Base-by-base conservation (phyloP, 2,113 vertebrate species). In the Alces alces region DNA sequence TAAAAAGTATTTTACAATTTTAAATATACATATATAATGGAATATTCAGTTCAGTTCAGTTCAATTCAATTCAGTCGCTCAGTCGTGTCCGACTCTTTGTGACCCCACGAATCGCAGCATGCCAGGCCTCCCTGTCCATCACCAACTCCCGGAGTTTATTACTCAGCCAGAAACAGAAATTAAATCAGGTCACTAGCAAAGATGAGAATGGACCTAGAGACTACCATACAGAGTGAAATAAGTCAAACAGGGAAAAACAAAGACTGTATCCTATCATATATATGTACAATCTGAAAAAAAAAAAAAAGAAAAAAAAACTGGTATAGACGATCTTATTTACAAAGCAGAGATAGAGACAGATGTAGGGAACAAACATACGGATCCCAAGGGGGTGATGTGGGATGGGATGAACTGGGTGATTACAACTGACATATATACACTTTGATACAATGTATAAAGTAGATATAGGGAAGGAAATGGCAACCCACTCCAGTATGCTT, bases 1-100 rank as follows among this genome's bases (percentile, higher is more conserved):
- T 98, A 97, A 97, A 97, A 97, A 95, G 50, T 83, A 90, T 86
- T 96, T 98, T 96, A 79, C 90, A 96, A 55, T 45, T 95, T 73
- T 89, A 87, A 50, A 50, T 50, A 50, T 50, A 50, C 13, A 13
- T 50, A 50, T 50, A 50, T 50, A 50, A 14, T 50, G 47, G 47
- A 50, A 50, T 50, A 50, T 50, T 50, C 12, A 50, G 3, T 3
- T 50, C 47, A 3, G 3, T 3, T 50, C 47, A 3, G 47, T 13
- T 47, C 47, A 47, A 10, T 47, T 47, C 47, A 50, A 3, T 50
- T 50, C 47, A 50, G 47, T 50, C 47, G 0, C 47, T 14, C 47
- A 14, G 47, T 50, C 12, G 3, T 50, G 47, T 50, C 47, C 3
- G 13, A 50, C 47, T 50, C 47, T 50, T 50, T 50, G 47, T 13